Evolutionary conservation across 2,797 vertebrate genomes (phyloP), one percentile per base, ranked within the genome.

Genomic region (Spinus olivaceus): DNA sequence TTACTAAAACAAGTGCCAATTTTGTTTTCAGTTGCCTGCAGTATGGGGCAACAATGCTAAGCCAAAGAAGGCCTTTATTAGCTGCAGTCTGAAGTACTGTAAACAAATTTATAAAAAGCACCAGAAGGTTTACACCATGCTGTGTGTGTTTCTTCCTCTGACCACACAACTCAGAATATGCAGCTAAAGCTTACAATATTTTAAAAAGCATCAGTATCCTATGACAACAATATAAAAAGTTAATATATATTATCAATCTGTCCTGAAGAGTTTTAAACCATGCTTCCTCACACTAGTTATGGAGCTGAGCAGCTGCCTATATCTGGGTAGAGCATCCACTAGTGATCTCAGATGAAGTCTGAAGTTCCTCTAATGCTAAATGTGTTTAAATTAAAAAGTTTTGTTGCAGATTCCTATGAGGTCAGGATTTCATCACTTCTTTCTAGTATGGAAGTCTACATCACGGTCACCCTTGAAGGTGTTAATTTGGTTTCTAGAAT

Each of bases 31-130:
- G 46, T 65, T 51, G 32, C 67, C 78, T 77, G 67, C 37, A 82
- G 12, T 49, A 37, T 2, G 17, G 44, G 8, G 10, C 53, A 63
- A 25, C 35, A 33, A 24, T 6, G 8, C 23, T 41, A 59, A 85
- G 71, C 4, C 32, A 53, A 60, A 79, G 9, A 80, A 35, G 0
- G 20, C n/a, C 60, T 77, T 47, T 71, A 60, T 41, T 64, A 92
- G 27, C 65, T 92, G 71, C 65, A 81, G 74, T 70, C 20, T 74
- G 76, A 76, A 72, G n/a, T 57, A 82, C 13, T 72, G 84, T 94
- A 94, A 95, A 95, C 72, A 87, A 78, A 65, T 23, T 39, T 21
- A 66, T 74, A 74, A 3, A 78, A 59, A 95, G 85, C 89, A 93
- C 94, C 88, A 87, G 49, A 80, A 92, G 39, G 57, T 47, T 82